Evolutionary conservation across 1,140 invertebrate genomes (phyloP).

Genomic region (Trypoxylus dichotomus): DNA sequence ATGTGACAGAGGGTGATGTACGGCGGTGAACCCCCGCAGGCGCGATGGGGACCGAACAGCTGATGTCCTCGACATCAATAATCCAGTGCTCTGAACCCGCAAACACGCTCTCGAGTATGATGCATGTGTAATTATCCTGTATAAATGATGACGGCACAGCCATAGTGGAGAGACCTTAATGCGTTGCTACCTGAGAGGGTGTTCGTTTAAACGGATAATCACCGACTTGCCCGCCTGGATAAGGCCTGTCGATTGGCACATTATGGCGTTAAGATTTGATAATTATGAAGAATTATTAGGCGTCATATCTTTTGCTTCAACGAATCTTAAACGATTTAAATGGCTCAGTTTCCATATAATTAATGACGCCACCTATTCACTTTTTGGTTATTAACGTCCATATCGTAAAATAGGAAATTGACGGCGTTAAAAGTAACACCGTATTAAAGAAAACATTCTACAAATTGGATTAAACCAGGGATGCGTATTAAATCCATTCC

Average conservation of each 20-base stretch:
- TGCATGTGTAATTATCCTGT: conserved; percentile 38
- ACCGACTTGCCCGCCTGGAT: background rate
- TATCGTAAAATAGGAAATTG: no score
- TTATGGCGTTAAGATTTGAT: background rate
- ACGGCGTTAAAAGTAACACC: no score
- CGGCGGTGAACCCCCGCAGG: conserved; percentile 22
- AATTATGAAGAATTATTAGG: background rate
- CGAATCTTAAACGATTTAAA: no score
- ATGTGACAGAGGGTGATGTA: conserved; percentile 10
- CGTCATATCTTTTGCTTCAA: no score
- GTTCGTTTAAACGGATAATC: conserved; percentile 27
- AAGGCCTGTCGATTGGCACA: background rate
- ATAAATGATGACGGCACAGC: conserved; percentile 31
- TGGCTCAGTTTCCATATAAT: no score
- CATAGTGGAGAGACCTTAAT: background rate
- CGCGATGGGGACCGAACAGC: conserved; percentile 27
- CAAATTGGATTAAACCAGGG: no score
- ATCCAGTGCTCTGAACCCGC: conserved; percentile 25
- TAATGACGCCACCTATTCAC: no score
- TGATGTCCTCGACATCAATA: conserved; percentile 36
- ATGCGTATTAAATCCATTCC: no score
- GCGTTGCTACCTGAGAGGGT: conserved; percentile 12
- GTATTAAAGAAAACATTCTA: no score
- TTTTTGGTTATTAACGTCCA: no score
- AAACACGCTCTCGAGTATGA: conserved; percentile 31